Base-by-base conservation (phyloP, 2,888 invertebrate species). In the Dryobotodes eremita region DNA sequence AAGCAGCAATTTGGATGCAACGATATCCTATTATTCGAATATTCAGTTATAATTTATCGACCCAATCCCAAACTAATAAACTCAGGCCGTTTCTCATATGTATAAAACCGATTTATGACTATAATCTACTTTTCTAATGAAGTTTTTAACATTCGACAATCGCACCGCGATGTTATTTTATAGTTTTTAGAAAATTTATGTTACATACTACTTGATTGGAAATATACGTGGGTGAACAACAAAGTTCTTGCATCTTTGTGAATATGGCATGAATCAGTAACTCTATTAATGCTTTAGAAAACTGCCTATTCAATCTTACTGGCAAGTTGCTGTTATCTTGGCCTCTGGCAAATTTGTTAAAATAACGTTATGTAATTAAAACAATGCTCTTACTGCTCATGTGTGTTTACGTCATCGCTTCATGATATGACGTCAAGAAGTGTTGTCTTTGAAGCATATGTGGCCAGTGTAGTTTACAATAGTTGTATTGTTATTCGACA, bases 131-230 rank as follows among this genome's bases (percentile, higher is more conserved):
- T 85, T 69, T 70, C 72, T 42, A 85, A 48, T 71, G 36, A 31
- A 66, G 20, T 50, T 71, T 66, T 62, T 57, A 65, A 74, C 77
- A 77, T 77, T 79, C 73, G 46, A 84, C 61, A 72, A 77, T 80
- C 46, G 53, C 23, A 76, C 48, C 36, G 53, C 68, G 31, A 74
- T 64, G 53, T 75, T 66, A 74, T 70, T 84, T 85, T 82, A 89
- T 76, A 76, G 69, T 61, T 83, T 84, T 83, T 82, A 79, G 79
- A 84, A 82, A 79, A 72, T 86, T 84, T 80, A 82, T 77, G 62
- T 77, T 73, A 31, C 31, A 46, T 50, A 64, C 15, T 73, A 61
- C 69, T 80, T 75, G 48, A 82, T 86, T 81, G 71, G 78, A 75
- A 64, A 50, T 75, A 46, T 72, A 69, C 73, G 86, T 86, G 77